Evolutionary conservation across 2,113 vertebrate species (phyloP), one percentile per base, ranked within the genome.

Genomic region (Varanus salvator): DNA sequence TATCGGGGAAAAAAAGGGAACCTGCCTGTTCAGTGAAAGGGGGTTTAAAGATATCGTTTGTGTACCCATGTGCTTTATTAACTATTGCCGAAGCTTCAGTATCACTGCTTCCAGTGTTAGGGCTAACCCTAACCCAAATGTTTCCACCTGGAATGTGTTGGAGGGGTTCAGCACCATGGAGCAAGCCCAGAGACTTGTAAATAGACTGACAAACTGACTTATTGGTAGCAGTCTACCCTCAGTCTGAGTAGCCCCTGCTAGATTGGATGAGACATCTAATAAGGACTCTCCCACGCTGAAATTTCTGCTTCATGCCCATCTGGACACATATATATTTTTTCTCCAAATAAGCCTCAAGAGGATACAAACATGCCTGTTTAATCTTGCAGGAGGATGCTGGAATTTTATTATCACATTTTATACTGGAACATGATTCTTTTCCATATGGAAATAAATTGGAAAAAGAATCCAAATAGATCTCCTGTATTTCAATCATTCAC

Each of bases 171-270:
- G n/a, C 44, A 87, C 88, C 69, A n/a, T 72, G 64, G 23, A 19
- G 76, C 80, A 80, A 84, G 60, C 14, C 19, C 64, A 0, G 48
- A 87, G 71, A 57, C 57, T 87, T 48, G 11, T 77, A 91, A 91
- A 89, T 50, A 75, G 44, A 90, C 31, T 0, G 0, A 72, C 5
- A 72, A 85, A n/a, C 7, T 0, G 0, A 21, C 0, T 0, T 8
- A 86, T 64, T 4, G 23, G 52, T 48, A 85, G 74, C n/a, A 31
- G 31, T 69, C 44, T 72, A 2, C 68, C 60, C 31, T 0, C 1
- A 11, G 54, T 72, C 38, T 1, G 23, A 89, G 74, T 29, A 92
- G 72, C 14, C 34, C 2, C 1, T 1, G n/a, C 31, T 31, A 90
- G 83, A 6, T 54, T 27, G 82, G 44, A 54, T 29, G 15, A 91